Conservation (phyloP, 2,113 vertebrate genomes). For the Scolopax mira region DNA sequence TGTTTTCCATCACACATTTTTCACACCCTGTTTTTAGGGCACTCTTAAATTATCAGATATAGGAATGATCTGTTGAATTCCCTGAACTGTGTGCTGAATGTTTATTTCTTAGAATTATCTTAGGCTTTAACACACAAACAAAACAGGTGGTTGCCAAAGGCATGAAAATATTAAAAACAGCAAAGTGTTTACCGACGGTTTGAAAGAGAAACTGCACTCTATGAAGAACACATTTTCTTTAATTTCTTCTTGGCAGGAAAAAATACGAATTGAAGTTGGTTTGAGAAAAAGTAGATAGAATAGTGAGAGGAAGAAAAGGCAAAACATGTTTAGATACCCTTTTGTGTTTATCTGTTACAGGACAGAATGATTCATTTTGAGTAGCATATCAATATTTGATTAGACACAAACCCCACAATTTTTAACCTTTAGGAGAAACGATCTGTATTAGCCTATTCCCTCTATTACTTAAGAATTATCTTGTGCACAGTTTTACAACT, state of each 20-base stretch:
- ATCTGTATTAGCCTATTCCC: neutral
- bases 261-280: neutral
- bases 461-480: neutral
- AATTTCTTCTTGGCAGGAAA: neutral
- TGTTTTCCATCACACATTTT: neutral
- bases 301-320: neutral
- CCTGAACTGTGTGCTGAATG: neutral
- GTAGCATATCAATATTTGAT: neutral
- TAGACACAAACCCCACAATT: neutral
- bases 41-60: neutral
- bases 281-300: neutral
- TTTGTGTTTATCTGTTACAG: neutral
- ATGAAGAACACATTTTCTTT: neutral
- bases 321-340: neutral
- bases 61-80: neutral
- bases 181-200: neutral
- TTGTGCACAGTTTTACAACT: neutral
- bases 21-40: neutral
- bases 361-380: neutral
- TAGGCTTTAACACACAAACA: neutral
- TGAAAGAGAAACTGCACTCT: neutral
- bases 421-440: neutral
- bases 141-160: slow-evolving; percentile 3
- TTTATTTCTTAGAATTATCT: slow-evolving; percentile 3
- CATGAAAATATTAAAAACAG: neutral